phyloP scores from a whole-genome alignment of 2,888 invertebrate genomes.

The Phasia obesa region DNA sequence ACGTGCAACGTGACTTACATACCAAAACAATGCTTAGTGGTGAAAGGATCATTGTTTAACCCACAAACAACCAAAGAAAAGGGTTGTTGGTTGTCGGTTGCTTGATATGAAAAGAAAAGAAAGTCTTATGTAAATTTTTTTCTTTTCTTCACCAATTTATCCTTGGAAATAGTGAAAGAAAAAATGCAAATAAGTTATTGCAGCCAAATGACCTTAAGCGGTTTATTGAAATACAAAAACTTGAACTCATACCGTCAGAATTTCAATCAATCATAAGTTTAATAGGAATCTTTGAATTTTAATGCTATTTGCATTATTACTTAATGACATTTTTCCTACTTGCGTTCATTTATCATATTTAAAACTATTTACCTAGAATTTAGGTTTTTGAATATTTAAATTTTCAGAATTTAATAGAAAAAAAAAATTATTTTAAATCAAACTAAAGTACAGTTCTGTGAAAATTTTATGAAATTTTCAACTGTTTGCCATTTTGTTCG shows the following conservation, averaged over 20 bases:
- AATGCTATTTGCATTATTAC: conserved; percentile 59
- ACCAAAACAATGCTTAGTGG: conserved; percentile 70
- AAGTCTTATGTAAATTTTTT: conserved; percentile 47
- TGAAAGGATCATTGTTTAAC: conserved; percentile 69
- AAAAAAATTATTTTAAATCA: neutral
- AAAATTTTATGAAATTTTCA: neutral
- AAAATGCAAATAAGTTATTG: conserved; percentile 63
- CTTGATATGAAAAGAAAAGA: conserved; percentile 4
- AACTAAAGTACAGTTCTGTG: neutral
- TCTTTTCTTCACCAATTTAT: conserved; percentile 25
- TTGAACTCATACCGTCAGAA: conserved; percentile 62
- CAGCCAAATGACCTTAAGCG: conserved; percentile 68
- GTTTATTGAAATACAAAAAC: conserved; percentile 49
- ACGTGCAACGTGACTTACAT: conserved; percentile 69
- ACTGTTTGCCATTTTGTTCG: too few species aligned
- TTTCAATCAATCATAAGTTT: conserved; percentile 66
- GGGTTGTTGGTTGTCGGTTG: conserved; percentile 32
- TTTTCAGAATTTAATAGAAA: neutral
- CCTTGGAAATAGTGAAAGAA: conserved; percentile 31
- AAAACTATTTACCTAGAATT: conserved; percentile 23
- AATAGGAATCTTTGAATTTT: conserved; percentile 30
- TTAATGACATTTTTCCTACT: conserved; percentile 46
- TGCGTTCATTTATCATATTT: conserved; percentile 31
- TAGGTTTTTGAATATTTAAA: neutral
- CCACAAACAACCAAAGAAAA: conserved; percentile 48